These are phyloP conservation scores for Contarinia nasturtii DNA, from an alignment of 1,140 invertebrate species.

Conservation along the genomic window DNA sequence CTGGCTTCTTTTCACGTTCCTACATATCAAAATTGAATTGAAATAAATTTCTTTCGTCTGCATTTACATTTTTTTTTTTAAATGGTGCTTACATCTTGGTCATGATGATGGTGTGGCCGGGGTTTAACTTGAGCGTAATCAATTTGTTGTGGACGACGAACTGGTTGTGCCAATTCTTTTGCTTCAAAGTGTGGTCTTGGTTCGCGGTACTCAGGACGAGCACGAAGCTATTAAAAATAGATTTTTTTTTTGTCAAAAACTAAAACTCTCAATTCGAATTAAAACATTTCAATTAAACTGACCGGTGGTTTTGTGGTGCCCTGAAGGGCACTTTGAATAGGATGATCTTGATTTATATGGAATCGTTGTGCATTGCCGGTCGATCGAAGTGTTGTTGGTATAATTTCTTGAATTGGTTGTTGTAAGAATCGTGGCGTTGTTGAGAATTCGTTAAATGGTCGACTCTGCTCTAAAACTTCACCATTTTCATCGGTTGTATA, in stretches of 20 bases:
- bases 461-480: constrained; percentile 6
- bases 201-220: neutral
- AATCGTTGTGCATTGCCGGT: neutral
- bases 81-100: constrained; percentile 1
- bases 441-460: neutral
- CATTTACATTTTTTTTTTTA: neutral
- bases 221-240: no score
- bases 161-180: neutral
- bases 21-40: neutral
- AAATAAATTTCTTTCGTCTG: neutral
- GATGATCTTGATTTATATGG: neutral
- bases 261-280: no score
- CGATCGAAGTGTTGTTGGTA: neutral
- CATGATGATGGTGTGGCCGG: constrained; percentile 11
- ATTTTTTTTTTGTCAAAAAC: no score
- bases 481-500: neutral
- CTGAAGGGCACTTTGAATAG: neutral
- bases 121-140: neutral
- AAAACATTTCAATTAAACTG: no score
- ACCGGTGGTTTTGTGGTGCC: no score
- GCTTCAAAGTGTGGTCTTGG: neutral
- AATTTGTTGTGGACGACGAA: neutral
- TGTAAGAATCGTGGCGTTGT: neutral
- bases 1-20: constrained; percentile 36
- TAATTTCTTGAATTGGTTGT: neutral